Conservation (phyloP, 2,113 vertebrate genomes). For the Bos taurus region ARS-UCD2.0 NC_037352.1:13694501-13695000, state of each 20-base stretch:
- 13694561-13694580: neutral
- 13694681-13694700: conserved; percentile 84
- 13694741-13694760: conserved; percentile 94
- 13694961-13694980: neutral
- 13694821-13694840: neutral
- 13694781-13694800: neutral
- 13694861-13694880: neutral
- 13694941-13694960: neutral
- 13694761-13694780: neutral
- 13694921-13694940: neutral
- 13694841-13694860: neutral
- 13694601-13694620: neutral
- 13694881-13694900: neutral
- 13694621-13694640: neutral
- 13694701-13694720: conserved; percentile 89
- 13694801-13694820: neutral
- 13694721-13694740: conserved; percentile 94
- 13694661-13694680: conserved; percentile 17
- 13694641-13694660: neutral
- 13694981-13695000: neutral
- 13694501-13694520: neutral
- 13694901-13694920: neutral
- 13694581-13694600: neutral
- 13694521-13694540: neutral
- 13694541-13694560: neutral